These are phyloP conservation scores for Eilema depressum DNA, from an alignment of 2,888 invertebrate genomes.

Conservation along the genomic window DNA sequence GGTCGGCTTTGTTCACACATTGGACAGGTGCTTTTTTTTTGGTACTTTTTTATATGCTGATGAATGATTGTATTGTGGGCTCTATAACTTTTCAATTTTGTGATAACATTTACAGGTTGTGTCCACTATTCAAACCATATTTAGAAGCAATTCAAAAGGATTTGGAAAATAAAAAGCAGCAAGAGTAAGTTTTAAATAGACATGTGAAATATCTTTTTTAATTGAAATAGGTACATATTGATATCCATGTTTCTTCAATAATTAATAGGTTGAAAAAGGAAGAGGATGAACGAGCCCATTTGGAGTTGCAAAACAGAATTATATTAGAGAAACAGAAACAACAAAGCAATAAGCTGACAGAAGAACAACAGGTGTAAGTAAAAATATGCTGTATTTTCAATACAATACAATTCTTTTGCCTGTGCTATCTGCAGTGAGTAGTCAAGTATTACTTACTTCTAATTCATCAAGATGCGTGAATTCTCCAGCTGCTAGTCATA, in stretches of 20 bases:
- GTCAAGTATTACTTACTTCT: too few relatives aligned
- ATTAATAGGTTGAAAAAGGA: conserved; percentile 79
- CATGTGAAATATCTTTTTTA: neutral
- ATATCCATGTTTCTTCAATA: neutral
- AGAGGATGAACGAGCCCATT: conserved; percentile 85
- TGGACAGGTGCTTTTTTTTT: conserved; percentile 87
- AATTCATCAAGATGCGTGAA: too few relatives aligned
- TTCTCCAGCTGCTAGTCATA: too few relatives aligned
- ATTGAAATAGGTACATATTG: neutral
- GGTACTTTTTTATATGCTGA: neutral
- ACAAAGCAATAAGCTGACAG: conserved; percentile 87
- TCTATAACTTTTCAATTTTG: conserved; percentile 14
- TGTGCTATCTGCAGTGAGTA: too few relatives aligned
- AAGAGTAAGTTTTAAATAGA: conserved; percentile 67
- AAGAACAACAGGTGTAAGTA: conserved; percentile 87
- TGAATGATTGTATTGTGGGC: neutral
- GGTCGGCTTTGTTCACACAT: conserved; percentile 95
- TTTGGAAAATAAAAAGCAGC: conserved; percentile 91
- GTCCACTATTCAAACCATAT: conserved; percentile 96
- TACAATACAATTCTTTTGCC: too few relatives aligned
- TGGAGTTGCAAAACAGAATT: conserved; percentile 87
- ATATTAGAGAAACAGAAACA: conserved; percentile 89
- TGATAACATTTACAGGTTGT: conserved; percentile 85
- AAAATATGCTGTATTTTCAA: neutral
- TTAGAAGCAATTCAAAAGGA: conserved; percentile 97